phyloP scores from a whole-genome alignment of 2,797 vertebrate species.

The Synaphobranchus kaupii region DNA sequence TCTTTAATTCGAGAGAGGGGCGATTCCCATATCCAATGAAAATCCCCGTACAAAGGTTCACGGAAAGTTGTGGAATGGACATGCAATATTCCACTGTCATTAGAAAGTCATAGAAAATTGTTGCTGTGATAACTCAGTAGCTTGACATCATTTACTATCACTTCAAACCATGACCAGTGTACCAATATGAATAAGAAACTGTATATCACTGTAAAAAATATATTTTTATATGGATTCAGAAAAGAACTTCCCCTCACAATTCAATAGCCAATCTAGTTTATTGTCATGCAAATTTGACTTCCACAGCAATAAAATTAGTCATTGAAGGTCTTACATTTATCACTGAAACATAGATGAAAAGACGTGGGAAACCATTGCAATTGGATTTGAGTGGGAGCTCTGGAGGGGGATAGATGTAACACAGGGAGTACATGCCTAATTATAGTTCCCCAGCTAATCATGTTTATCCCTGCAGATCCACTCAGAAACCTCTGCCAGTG shows the following conservation, averaged over 20 bases:
- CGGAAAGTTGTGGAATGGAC: neutral
- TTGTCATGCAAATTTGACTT: neutral
- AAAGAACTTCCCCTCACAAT: too few species aligned
- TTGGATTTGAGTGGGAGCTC: neutral
- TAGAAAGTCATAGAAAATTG: too few species aligned
- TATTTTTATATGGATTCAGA: too few species aligned
- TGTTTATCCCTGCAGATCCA: constrained; percentile 76
- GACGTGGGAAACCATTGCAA: neutral
- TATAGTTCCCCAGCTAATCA: neutral
- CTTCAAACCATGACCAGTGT: too few species aligned
- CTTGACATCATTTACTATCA: too few species aligned
- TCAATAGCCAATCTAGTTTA: neutral
- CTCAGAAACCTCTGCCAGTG: constrained; percentile 73
- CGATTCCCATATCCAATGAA: neutral
- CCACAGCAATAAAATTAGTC: too few species aligned
- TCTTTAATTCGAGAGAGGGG: neutral
- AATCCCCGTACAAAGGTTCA: neutral
- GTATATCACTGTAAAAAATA: too few species aligned
- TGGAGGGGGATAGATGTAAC: neutral
- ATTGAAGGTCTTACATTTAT: neutral
- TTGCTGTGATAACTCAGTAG: too few species aligned
- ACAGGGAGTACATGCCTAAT: neutral
- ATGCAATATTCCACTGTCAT: neutral
- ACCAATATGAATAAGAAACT: too few species aligned
- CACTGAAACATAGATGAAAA: neutral